Conservation (phyloP, 2,797 vertebrate genomes). For the Dicrostonyx torquatus region DNA sequence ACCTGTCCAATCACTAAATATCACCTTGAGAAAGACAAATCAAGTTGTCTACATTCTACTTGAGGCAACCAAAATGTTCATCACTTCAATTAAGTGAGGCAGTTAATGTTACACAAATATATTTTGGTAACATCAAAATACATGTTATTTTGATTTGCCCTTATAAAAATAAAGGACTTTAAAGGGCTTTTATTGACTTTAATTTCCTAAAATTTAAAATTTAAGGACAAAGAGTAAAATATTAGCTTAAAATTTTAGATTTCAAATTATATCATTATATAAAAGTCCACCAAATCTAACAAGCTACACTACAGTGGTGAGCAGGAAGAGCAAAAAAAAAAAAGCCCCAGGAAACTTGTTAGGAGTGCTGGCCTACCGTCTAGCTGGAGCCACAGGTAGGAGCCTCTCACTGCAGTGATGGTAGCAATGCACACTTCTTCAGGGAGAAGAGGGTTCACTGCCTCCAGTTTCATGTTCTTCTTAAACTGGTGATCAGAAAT, state of each 20-base stretch:
- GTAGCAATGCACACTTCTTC: constrained; percentile 96
- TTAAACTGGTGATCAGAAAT: constrained; percentile 93
- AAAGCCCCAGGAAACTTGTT: not conserved
- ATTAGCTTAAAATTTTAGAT: constrained; percentile 26
- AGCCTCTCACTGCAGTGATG: constrained; percentile 93
- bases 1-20: not conserved
- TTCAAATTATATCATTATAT: not conserved
- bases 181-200: constrained; percentile 47
- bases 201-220: constrained; percentile 57
- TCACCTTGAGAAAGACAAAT: not conserved
- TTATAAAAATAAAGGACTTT: constrained; percentile 48
- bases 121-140: constrained; percentile 38
- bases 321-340: not conserved
- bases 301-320: not conserved
- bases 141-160: not conserved
- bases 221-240: constrained; percentile 35
- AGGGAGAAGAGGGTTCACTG: constrained; percentile 94
- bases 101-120: not conserved
- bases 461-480: constrained; percentile 97
- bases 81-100: constrained; percentile 32
- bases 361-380: constrained; percentile 88
- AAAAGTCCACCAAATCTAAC: not conserved
- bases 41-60: constrained; percentile 5
- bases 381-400: constrained; percentile 95
- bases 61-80: constrained; percentile 12